A percentile compares a stretch with the other conserved stretches of the same genome.
These are phyloP conservation scores for Sceloporus tristichus DNA, from an alignment of 2,113 vertebrate genomes.

Conservation along the genomic window DNA sequence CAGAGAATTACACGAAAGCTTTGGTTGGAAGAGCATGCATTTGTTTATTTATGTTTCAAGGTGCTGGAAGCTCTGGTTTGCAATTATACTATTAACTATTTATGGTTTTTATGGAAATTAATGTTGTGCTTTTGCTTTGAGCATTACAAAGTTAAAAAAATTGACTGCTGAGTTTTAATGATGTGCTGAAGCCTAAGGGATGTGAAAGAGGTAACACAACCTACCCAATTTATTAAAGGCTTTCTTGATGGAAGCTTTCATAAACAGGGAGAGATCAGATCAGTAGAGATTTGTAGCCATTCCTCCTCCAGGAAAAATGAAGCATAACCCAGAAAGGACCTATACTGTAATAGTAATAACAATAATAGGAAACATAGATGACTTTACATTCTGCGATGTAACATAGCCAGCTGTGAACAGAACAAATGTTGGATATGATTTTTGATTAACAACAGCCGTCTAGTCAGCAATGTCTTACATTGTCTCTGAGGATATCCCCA, in stretches of 20 bases:
- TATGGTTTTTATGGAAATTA: conserved; percentile 10
- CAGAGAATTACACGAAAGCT: conserved; percentile 21
- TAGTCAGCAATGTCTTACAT: neutral
- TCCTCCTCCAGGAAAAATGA: neutral
- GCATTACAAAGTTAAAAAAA: neutral
- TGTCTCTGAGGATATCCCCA: neutral
- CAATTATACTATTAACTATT: conserved; percentile 18
- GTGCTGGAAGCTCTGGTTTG: neutral
- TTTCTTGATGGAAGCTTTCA: neutral
- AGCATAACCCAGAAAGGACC: neutral
- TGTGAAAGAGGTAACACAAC: neutral
- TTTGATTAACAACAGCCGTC: neutral
- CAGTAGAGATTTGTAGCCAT: neutral
- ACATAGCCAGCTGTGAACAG: neutral
- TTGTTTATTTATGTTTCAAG: conserved; percentile 23
- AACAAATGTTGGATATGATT: neutral
- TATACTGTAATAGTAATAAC: neutral
- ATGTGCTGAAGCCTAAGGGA: neutral
- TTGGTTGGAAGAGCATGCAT: conserved; percentile 21
- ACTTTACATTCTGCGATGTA: neutral
- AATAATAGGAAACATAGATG: neutral
- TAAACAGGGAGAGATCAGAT: neutral
- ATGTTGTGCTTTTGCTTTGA: neutral
- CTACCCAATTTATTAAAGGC: neutral
- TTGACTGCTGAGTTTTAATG: neutral